phyloP scores from a whole-genome alignment of 2,888 invertebrate species.

The Hypsopygia costalis region DNA sequence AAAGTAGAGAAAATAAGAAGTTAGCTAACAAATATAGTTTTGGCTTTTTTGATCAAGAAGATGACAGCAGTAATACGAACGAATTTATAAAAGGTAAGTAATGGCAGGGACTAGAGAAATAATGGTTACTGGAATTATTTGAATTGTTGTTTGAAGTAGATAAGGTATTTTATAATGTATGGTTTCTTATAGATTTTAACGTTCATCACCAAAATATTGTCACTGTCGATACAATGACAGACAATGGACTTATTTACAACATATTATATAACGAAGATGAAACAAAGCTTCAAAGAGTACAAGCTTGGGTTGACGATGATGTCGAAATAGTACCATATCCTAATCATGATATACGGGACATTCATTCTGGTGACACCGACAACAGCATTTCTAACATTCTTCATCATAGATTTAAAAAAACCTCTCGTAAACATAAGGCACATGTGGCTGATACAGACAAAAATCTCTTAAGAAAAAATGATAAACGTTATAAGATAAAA shows the following conservation, averaged over 20 bases:
- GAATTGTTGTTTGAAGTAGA: no score
- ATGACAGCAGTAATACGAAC: constrained; percentile 28
- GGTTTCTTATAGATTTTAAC: no score
- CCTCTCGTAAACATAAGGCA: constrained; percentile 23
- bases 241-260: constrained; percentile 12
- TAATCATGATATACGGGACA: constrained; percentile 23
- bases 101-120: no score
- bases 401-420: constrained; percentile 27
- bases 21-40: background rate
- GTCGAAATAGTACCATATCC: constrained; percentile 29
- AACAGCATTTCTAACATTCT: constrained; percentile 23
- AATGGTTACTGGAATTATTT: no score
- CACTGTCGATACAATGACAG: constrained; percentile 11
- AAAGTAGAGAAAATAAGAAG: constrained; percentile 13
- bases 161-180: no score
- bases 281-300: constrained; percentile 37
- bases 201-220: no score
- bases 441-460: constrained; percentile 5
- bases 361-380: constrained; percentile 35
- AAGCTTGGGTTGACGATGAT: constrained; percentile 47
- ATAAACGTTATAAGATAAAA: constrained; percentile 13
- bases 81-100: constrained; percentile 30
- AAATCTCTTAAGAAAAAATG: constrained; percentile 12
- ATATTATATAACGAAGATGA: constrained; percentile 14
- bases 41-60: constrained; percentile 18